phyloP scores from a whole-genome alignment of 2,888 invertebrate genomes.

The Microchrysa polita region DNA sequence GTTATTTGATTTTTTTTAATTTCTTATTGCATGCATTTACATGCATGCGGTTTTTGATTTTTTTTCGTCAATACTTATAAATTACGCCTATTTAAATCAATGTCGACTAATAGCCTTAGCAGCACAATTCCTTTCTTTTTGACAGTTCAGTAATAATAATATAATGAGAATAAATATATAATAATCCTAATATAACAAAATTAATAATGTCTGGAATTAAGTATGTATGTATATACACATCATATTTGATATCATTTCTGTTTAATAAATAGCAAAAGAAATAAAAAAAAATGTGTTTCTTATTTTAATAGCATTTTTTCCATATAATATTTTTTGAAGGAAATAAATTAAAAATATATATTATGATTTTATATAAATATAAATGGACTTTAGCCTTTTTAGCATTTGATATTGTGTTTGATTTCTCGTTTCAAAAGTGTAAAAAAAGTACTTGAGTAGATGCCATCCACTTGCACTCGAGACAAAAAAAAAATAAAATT shows the following conservation, averaged over 20 bases:
- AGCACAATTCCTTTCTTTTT: neutral
- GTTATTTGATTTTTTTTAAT: neutral
- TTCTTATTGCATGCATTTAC: neutral
- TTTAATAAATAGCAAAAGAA: neutral
- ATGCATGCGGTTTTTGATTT: conserved; percentile 8
- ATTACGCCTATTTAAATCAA: neutral
- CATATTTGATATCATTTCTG: neutral
- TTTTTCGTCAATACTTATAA: too few relatives aligned
- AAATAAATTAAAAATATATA: conserved; percentile 28
- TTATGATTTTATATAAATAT: conserved; percentile 7
- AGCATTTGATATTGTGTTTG: neutral
- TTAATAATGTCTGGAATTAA: neutral
- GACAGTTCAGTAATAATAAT: conserved; percentile 8
- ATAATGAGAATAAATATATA: conserved; percentile 38
- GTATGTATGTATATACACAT: conserved; percentile 13
- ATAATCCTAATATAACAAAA: conserved; percentile 36
- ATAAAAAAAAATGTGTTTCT: conserved; percentile 17
- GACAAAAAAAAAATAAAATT: too few relatives aligned
- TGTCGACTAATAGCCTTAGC: conserved; percentile 24
- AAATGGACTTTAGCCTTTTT: neutral
- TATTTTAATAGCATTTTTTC: neutral
- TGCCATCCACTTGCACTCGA: too few relatives aligned
- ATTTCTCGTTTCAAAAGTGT: too few relatives aligned
- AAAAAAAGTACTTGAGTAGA: too few relatives aligned
- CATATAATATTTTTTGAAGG: conserved; percentile 2